phyloP scores from a whole-genome alignment of 2,113 vertebrate genomes.

The Aegithalos caudatus region DNA sequence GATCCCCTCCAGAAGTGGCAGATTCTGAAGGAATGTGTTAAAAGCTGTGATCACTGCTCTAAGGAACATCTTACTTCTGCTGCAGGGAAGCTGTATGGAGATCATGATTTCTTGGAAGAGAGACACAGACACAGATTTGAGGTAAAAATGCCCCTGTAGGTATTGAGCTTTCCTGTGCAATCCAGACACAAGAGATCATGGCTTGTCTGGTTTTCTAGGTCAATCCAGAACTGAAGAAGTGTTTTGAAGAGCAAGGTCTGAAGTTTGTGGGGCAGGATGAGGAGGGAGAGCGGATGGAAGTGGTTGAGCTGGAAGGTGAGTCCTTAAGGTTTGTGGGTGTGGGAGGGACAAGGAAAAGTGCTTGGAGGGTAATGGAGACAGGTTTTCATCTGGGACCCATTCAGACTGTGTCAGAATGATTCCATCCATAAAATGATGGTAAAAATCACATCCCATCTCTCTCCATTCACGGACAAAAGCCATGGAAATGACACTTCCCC shows the following conservation, averaged over 20 bases:
- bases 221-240: slow-evolving; percentile 88
- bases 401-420: not conserved
- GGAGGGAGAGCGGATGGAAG: slow-evolving; percentile 94
- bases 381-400: not conserved
- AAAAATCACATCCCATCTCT: not conserved
- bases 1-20: not conserved
- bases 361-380: not conserved
- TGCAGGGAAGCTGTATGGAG: slow-evolving; percentile 89
- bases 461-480: not conserved
- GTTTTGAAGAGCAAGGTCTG: slow-evolving; percentile 88
- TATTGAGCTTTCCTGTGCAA: not conserved
- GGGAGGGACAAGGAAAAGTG: not conserved
- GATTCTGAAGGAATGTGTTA: not conserved
- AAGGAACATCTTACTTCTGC: not conserved
- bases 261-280: slow-evolving; percentile 92
- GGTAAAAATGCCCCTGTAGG: slow-evolving; percentile 60
- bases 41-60: not conserved
- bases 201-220: slow-evolving; percentile 73
- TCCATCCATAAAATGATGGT: not conserved
- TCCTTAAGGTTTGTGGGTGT: not conserved
- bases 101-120: slow-evolving; percentile 88
- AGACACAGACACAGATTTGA: slow-evolving; percentile 94
- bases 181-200: not conserved
- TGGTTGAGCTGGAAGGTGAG: slow-evolving; percentile 90
- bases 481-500: not conserved